Evolutionary conservation across 2,113 vertebrate genomes (phyloP).

Genomic region (Pontoporia blainvillei): DNA sequence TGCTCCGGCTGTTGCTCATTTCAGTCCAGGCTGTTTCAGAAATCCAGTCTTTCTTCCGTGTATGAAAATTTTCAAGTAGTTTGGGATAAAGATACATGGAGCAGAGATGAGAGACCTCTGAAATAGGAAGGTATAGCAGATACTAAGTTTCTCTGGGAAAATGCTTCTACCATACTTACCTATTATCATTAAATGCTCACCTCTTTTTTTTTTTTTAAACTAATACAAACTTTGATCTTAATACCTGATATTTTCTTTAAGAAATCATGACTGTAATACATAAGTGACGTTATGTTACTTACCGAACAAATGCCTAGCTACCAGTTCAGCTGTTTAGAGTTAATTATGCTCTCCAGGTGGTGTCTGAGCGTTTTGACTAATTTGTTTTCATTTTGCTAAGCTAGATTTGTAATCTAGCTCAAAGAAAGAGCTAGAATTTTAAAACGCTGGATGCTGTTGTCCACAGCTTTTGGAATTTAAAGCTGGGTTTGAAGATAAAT

Average conservation of each 20-base stretch:
- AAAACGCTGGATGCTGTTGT: background rate
- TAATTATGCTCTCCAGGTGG: background rate
- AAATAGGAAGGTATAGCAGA: background rate
- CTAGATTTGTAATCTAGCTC: background rate
- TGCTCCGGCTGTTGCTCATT: background rate
- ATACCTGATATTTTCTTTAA: background rate
- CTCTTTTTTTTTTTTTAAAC: background rate
- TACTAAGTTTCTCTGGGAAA: background rate
- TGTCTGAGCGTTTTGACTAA: background rate
- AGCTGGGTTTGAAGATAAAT: slow-evolving; percentile 7
- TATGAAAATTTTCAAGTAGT: background rate
- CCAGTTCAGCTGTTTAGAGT: background rate
- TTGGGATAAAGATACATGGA: background rate
- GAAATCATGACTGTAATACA: background rate
- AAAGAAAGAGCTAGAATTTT: background rate
- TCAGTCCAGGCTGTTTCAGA: background rate
- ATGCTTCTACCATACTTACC: background rate
- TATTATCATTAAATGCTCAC: background rate
- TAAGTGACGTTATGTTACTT: background rate
- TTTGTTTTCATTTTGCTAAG: slow-evolving; percentile 14
- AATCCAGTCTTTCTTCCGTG: background rate
- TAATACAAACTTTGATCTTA: background rate
- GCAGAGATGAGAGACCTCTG: background rate
- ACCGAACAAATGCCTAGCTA: background rate
- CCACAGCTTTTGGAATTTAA: background rate